These are phyloP conservation scores for Neoarius graeffei DNA, from an alignment of 2,113 vertebrate species.

Conservation along the genomic window DNA sequence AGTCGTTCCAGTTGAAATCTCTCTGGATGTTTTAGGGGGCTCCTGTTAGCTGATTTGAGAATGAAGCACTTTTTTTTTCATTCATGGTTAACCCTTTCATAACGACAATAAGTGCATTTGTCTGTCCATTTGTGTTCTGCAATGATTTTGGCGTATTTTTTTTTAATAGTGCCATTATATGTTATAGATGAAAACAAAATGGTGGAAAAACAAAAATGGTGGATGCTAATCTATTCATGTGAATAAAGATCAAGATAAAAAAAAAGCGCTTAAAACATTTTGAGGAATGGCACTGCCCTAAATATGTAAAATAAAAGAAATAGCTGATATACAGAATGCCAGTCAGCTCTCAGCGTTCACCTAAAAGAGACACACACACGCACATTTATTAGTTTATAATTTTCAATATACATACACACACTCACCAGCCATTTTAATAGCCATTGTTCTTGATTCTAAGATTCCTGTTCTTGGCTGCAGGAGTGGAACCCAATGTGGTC, in stretches of 20 bases:
- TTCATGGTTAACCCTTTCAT: constrained; percentile 18
- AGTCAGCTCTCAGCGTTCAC: background rate
- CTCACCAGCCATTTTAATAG: too few species aligned
- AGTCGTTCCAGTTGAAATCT: constrained; percentile 17
- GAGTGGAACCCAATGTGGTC: too few species aligned
- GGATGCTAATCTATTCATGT: too few species aligned
- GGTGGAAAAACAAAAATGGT: background rate
- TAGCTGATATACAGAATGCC: background rate
- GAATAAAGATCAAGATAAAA: too few species aligned
- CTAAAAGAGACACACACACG: background rate
- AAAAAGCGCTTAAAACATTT: too few species aligned
- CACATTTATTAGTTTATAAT: too few species aligned
- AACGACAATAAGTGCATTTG: background rate
- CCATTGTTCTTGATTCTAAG: too few species aligned
- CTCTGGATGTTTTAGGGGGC: background rate
- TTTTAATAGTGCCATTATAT: background rate
- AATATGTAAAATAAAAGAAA: background rate
- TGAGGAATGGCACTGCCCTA: background rate
- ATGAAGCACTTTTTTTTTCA: background rate
- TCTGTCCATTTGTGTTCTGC: background rate
- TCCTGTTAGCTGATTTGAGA: constrained; percentile 2
- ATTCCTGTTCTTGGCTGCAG: too few species aligned
- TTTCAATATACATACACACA: too few species aligned
- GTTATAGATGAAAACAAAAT: background rate
- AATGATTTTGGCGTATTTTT: background rate